Base-by-base conservation (phyloP, 2,797 vertebrate species). In the Crocidura indochinensis region DNA sequence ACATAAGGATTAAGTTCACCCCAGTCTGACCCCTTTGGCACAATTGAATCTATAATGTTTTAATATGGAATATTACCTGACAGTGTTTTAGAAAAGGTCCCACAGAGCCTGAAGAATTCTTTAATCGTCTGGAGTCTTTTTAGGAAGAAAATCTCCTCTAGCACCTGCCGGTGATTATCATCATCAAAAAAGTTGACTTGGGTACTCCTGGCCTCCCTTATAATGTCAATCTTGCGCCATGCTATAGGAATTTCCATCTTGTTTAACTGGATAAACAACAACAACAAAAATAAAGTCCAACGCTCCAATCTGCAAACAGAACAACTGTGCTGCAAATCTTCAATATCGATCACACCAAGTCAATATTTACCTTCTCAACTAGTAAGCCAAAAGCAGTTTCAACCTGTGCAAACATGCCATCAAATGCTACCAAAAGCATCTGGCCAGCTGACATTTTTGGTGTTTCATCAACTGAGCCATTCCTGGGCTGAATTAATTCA, bases 331-430 rank as follows among this genome's bases (percentile, higher is more conserved):
- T 80, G 46, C 0, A 64, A 27, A 64, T 3, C 19, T 47, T 56
- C 2, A 8, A 60, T 77, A 74, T 24, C 91, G 80, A 47, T 62
- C 84, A 94, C 86, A 68, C 24, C 81, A 95, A 87, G 24, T 31
- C 88, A 92, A 60, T 79, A 90, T 83, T 91, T 98, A 99, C 99
- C 99, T 99, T 99, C 84, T 99, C 99, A 93, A 99, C 98, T 95
- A 99, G 98, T 95, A 99, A 98, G 20, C 99, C 98, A 96, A 99
- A 99, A 8, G 99, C 99, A 6, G 98, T 98, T 97, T 99, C 99
- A 73, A 99, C 98, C 96, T 99, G 99, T n/a, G 99, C 99, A 97
- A 99, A 99, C 99, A 99, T 99, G 97, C 99, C 99, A 81, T 99
- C 99, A 95, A 99, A 99, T 65, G 99, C 99, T 62, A 99, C 99